phyloP scores from a whole-genome alignment of 2,797 vertebrate species.

The Malurus leucopterus region DNA sequence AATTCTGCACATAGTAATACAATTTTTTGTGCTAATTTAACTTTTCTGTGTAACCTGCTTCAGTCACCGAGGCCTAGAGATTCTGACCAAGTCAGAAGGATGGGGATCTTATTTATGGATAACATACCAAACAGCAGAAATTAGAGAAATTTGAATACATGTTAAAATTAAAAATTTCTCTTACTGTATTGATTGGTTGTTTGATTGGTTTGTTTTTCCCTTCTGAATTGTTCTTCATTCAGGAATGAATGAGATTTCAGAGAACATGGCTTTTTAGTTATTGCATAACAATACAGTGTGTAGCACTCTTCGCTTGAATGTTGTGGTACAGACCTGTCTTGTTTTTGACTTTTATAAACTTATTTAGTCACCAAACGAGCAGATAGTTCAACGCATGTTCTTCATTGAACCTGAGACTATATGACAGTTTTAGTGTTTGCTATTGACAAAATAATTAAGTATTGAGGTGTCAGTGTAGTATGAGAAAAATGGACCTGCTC shows the following conservation, averaged over 20 bases:
- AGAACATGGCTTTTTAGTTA: not conserved
- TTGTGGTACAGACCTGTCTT: not conserved
- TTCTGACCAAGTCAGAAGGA: not conserved
- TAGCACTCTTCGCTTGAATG: not conserved
- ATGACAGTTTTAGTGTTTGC: not conserved
- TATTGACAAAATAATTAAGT: not conserved
- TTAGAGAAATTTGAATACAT: not conserved
- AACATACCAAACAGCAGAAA: not conserved
- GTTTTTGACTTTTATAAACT: not conserved
- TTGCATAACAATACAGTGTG: not conserved
- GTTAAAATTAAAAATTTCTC: not conserved
- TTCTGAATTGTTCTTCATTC: not conserved
- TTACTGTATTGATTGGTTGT: not conserved
- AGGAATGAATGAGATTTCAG: not conserved
- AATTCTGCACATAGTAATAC: not conserved
- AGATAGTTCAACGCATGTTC: not conserved
- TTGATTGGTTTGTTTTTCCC: rapidly evolving
- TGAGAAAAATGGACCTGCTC: not conserved
- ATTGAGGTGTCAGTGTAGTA: not conserved
- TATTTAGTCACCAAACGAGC: not conserved
- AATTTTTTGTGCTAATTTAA: not conserved
- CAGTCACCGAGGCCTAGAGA: not conserved
- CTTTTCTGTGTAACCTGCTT: not conserved
- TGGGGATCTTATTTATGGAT: not conserved
- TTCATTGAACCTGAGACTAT: not conserved